Base-by-base conservation (phyloP, 2,888 invertebrate genomes). In the Uropetala carovei region DNA sequence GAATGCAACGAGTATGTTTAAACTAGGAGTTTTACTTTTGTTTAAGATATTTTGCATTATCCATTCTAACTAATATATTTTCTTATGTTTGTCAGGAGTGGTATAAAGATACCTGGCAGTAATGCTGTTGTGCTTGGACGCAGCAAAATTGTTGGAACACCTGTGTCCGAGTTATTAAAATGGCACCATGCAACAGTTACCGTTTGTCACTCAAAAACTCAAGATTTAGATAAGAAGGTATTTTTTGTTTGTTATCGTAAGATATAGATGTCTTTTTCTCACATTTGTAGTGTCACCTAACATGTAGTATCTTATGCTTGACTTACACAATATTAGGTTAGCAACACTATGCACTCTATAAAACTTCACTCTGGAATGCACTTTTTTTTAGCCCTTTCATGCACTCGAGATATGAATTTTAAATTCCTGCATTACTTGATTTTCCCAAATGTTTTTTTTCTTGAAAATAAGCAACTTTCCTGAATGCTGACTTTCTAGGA, bases 121-220 rank as follows among this genome's bases (percentile, higher is more conserved):
- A 96, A 96, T 93, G 99, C 98, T 3, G 99, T 99, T 5, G 99
- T 99, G 27, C 95, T 99, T 81, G 99, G 99, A 0, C 96, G 99
- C 93, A 99, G 99, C 95, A 99, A 99, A 95, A 99, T 99, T 94
- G 99, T 99, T 1, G 99, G 99, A 83, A 98, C 99, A 0, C 99
- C 99, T 0, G 98, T 98, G 93, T 96, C 99, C 0, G 99, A 99
- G 95, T 96, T 99, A 59, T 96, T 99, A 68, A 98, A 99, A 95
- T 99, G 99, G 99, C 97, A 98, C 94, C 96, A 99, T 95, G 99
- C 99, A 0, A 99, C 99, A 0, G 99, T 99, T 7, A 99, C 99
- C 0, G 97, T 99, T 68, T 99, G 99, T 94, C 99, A 99, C 95
- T 99, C 99, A 0, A 98, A 97, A 95, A 99, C 99, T 0, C 97